Evolutionary conservation across 2,797 vertebrate species (phyloP).

Genomic region (Coregonus suidteri): DNA sequence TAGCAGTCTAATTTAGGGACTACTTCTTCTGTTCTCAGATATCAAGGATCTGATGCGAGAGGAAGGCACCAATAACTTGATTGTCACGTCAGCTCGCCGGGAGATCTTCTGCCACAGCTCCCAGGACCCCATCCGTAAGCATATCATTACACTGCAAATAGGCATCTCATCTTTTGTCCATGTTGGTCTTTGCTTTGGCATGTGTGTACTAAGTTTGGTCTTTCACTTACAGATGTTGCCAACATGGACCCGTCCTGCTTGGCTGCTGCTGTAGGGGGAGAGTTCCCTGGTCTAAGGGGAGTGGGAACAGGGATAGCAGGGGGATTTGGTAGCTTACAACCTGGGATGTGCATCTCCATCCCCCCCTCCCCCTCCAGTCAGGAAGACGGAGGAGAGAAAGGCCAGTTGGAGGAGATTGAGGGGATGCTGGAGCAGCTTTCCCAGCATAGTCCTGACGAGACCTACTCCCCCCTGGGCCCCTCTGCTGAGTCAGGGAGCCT

Average conservation of each 20-base stretch:
- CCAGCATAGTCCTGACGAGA: constrained; percentile 53
- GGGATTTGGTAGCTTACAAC: constrained; percentile 65
- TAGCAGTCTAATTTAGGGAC: background rate
- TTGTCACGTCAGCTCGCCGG: constrained; percentile 82
- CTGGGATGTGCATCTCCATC: constrained; percentile 71
- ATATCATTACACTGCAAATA: background rate
- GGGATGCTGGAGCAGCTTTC: constrained; percentile 52
- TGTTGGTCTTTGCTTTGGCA: background rate
- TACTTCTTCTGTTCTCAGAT: constrained; percentile 64
- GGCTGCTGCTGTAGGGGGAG: constrained; percentile 66
- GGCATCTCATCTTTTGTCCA: background rate
- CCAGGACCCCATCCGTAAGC: constrained; percentile 82
- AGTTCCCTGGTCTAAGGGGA: constrained; percentile 73
- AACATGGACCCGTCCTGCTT: constrained; percentile 72
- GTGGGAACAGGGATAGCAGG: constrained; percentile 57
- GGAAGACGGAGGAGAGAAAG: constrained; percentile 79
- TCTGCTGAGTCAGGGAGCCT: constrained; percentile 80
- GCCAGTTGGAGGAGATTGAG: constrained; percentile 59
- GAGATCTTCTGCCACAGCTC: constrained; percentile 81
- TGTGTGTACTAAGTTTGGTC: constrained; percentile 13
- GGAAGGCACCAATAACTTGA: constrained; percentile 84
- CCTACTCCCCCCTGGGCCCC: constrained; percentile 75
- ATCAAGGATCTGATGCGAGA: constrained; percentile 84
- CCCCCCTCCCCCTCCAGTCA: constrained; percentile 78
- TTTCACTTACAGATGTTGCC: constrained; percentile 52